Base-by-base conservation (phyloP, 2,888 invertebrate genomes). In the Aethes cnicana region DNA sequence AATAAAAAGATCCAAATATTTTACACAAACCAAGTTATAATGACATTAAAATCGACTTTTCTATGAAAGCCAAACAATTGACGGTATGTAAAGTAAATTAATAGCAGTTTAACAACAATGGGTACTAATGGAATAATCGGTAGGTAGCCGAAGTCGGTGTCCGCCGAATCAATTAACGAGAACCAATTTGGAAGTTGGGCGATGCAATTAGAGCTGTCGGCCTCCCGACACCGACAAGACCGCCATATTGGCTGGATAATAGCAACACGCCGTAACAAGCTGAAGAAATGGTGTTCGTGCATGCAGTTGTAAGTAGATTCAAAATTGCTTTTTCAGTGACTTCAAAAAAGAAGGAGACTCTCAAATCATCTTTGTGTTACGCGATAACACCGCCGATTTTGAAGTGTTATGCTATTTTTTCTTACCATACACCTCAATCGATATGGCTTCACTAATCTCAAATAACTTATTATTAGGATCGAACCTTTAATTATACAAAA, bases 161-260 rank as follows among this genome's bases (percentile, higher is more conserved):
- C 65, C 74, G 74, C 67, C 69, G 69, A 82, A 81, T 81, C 81
- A 82, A 85, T 85, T 84, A 85, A 79, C 81, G 69, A 70, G 77
- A 72, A 79, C 72, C 84, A 81, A 83, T 81, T 82, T 75, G 67
- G 68, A 74, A 77, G 75, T 81, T 74, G 66, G 72, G 65, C 74
- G 72, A 74, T 74, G 80, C 82, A 81, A 83, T 84, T 82, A 83
- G 74, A 68, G 60, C 64, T 63, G 64, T 61, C 61, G 49, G 32
- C 14, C 33, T 33, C 43, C 37, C n/a, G n/a, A 21, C 39, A 20
- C 30, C 21, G 7, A 30, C 9, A 8, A 32, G 42, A 43, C 32
- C 12, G 16, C 30, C 1, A 39, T 17, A 14, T 16, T 16, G 30
- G 14, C 21, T 43, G 30, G 28, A 12, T 28, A 14, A 21, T 20